Percentiles rank a stretch among this genome's conserved stretches.
Conservation (phyloP, 2,113 vertebrate genomes). For the Mastomys natalensis region DNA sequence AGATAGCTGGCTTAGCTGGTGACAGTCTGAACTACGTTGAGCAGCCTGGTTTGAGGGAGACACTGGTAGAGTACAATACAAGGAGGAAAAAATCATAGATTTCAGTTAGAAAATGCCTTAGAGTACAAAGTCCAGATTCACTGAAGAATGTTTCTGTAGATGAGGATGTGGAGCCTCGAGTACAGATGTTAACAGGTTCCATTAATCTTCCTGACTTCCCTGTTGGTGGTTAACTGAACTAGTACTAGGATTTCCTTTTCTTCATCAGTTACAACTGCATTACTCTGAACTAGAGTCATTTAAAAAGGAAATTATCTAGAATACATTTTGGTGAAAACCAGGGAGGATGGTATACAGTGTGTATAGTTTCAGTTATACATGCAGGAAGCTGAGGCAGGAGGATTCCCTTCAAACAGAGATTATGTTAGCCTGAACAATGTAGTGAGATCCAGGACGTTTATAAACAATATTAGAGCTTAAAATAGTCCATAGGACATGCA, state of each 20-base stretch:
- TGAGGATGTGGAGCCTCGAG: neutral
- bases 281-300: neutral
- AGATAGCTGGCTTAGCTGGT: neutral
- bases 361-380: neutral
- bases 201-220: neutral
- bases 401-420: neutral
- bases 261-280: conserved; percentile 8
- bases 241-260: conserved; percentile 16
- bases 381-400: neutral
- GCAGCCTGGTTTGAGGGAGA: neutral
- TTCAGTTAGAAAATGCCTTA: conserved; percentile 10
- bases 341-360: neutral
- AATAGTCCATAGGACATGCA: neutral
- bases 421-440: neutral
- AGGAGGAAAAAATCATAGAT: neutral
- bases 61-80: neutral
- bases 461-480: neutral
- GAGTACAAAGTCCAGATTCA: conserved; percentile 17
- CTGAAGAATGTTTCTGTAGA: neutral
- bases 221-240: neutral
- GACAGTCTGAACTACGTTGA: neutral
- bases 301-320: neutral
- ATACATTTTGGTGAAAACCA: neutral
- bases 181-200: neutral
- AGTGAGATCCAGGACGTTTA: neutral